Conservation (phyloP, 2,797 vertebrate species). For the Melanotaenia pygmaea region DNA sequence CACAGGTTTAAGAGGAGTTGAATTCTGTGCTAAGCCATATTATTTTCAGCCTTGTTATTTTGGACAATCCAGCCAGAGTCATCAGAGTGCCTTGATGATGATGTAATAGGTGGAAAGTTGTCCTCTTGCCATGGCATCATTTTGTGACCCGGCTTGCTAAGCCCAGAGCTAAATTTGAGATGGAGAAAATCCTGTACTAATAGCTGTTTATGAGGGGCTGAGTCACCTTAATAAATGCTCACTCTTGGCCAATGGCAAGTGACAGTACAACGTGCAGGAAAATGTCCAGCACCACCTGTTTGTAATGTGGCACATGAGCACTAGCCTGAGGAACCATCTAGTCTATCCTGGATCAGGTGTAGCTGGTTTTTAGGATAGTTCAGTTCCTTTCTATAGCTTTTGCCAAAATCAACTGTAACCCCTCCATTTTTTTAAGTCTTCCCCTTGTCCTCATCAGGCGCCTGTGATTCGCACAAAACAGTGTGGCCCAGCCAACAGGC, state of each 20-base stretch:
- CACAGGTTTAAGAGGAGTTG: slow-evolving; percentile 22
- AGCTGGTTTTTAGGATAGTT: slow-evolving; percentile 46
- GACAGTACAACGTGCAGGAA: slow-evolving; percentile 34
- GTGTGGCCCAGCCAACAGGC: slow-evolving; percentile 7
- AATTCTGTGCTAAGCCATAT: slow-evolving; percentile 20
- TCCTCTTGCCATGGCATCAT: slow-evolving; percentile 47
- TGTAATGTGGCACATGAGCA: slow-evolving; percentile 42
- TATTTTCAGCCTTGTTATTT: slow-evolving; percentile 58
- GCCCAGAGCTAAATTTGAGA: slow-evolving; percentile 49
- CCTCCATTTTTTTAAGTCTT: slow-evolving; percentile 7
- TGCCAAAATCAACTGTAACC: slow-evolving; percentile 64
- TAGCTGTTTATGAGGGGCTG: slow-evolving; percentile 73
- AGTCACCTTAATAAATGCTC: slow-evolving; percentile 76
- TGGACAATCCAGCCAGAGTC: slow-evolving; percentile 46
- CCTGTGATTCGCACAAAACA: slow-evolving; percentile 25
- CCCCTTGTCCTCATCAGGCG: slow-evolving; percentile 23
- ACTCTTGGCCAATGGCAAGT: slow-evolving; percentile 54
- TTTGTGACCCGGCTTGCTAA: slow-evolving; percentile 48
- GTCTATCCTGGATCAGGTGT: slow-evolving; percentile 58
- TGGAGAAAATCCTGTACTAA: slow-evolving; percentile 67
- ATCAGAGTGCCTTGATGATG: slow-evolving; percentile 38
- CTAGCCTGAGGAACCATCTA: slow-evolving; percentile 37
- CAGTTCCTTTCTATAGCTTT: slow-evolving; percentile 33
- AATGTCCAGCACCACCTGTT: slow-evolving; percentile 56
- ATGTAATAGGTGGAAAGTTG: slow-evolving; percentile 62